Percentiles rank a stretch among this genome's conserved stretches.
Conservation (phyloP, 2,888 invertebrate genomes). For the Watsonalla binaria region DNA sequence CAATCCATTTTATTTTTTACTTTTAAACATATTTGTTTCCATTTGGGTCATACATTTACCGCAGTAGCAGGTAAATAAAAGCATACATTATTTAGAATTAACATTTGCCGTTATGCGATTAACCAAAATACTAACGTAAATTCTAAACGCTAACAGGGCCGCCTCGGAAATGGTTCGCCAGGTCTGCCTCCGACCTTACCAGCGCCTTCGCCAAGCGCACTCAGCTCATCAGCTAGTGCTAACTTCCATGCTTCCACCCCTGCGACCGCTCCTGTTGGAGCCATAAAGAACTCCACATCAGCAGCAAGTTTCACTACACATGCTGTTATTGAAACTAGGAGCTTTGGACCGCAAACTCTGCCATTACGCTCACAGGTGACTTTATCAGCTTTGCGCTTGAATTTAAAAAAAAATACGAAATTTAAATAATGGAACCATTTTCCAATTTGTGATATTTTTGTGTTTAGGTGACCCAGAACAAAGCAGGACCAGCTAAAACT, state of each 20-base stretch:
- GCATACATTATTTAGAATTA: too few relatives aligned
- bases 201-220: slow-evolving; percentile 83
- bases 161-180: slow-evolving; percentile 70
- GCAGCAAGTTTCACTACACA: slow-evolving; percentile 78
- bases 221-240: slow-evolving; percentile 82
- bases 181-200: slow-evolving; percentile 86
- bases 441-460: not conserved
- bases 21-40: too few relatives aligned
- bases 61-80: too few relatives aligned
- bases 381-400: not conserved
- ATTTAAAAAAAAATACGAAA: not conserved
- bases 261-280: slow-evolving; percentile 48
- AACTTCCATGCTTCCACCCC: slow-evolving; percentile 72
- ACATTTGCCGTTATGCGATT: not conserved
- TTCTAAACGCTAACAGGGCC: slow-evolving; percentile 43
- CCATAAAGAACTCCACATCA: slow-evolving; percentile 78
- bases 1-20: too few relatives aligned
- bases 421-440: not conserved
- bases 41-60: too few relatives aligned
- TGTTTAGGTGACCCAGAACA: slow-evolving; percentile 59
- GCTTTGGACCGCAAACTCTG: slow-evolving; percentile 71
- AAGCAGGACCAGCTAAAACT: slow-evolving; percentile 69
- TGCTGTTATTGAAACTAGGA: slow-evolving; percentile 68
- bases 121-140: slow-evolving; percentile 4
- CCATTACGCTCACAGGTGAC: slow-evolving; percentile 71